Evolutionary conservation across 2,113 vertebrate species (phyloP), one percentile per base, ranked within the genome.

Genomic region (Chascanopsetta lugubris): DNA sequence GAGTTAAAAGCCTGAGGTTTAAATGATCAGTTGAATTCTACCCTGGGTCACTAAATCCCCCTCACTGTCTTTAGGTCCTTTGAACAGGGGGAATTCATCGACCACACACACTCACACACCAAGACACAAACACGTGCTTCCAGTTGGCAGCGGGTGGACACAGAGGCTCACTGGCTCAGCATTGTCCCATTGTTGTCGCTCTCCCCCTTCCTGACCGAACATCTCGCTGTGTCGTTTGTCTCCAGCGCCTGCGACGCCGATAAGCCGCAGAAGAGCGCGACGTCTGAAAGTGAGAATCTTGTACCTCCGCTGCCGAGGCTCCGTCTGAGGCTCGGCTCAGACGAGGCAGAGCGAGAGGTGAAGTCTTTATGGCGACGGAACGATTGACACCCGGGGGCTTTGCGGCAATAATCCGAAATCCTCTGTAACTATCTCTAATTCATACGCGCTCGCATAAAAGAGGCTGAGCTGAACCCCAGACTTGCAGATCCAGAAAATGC

Each of bases 371-470:
- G 66, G 60, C 78, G 63, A 72, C 62, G 17, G 49, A 60, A 53
- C 13, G 34, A 70, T 66, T 55, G 68, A 81, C 61, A 42, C 49
- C 49, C 50, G 50, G 48, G 8, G 38, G 48, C 51, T 77, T 82
- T 77, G 71, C 85, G 67, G 77, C 85, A 75, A 77, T 82, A 84
- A 88, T 76, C 80, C 51, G 54, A 84, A 48, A 58, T 26, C 67
- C 38, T 27, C 38, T 40, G 30, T 64, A 69, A 45, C 50, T 62
- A 7, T 13, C 45, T 46, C 13, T 75, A 21, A 24, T 36, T 11
- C 48, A 46, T 64, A 60, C 27, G 25, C 54, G 51, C 60, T 42
- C 38, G 13, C 50, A 43, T 11, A 59, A 36, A 54, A 50, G 45
- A 58, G 64, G 60, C 53, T 61, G 75, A 75, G 60, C 27, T 1